Percentiles rank a stretch among this genome's conserved stretches.
Conservation (phyloP, 2,797 vertebrate genomes). For the Graptemys geographica region DNA sequence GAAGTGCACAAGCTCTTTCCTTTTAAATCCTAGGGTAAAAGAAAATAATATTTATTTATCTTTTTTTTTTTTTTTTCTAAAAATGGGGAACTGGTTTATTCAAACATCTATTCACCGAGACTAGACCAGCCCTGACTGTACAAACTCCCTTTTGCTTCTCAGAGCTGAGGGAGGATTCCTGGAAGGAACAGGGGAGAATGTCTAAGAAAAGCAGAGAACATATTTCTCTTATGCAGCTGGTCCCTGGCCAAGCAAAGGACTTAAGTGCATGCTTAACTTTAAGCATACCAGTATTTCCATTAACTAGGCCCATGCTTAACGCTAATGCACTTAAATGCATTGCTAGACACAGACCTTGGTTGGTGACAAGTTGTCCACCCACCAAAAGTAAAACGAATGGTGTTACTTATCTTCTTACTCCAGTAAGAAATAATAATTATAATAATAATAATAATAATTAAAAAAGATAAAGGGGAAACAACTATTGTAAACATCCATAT, state of each 20-base stretch:
- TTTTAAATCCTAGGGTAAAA: constrained; percentile 57
- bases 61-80: neutral
- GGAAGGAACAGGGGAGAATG: constrained; percentile 56
- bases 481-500: constrained; percentile 80
- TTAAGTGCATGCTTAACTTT: constrained; percentile 10
- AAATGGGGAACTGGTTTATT: constrained; percentile 30
- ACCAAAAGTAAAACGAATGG: constrained; percentile 36
- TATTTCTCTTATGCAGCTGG: constrained; percentile 73
- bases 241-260: constrained; percentile 59
- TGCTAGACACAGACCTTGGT: constrained; percentile 50
- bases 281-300: constrained; percentile 32
- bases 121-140: constrained; percentile 81
- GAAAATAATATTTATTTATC: constrained; percentile 15
- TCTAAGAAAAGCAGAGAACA: constrained; percentile 69
- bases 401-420: constrained; percentile 72
- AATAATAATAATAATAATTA: constrained; percentile 64
- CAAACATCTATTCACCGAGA: constrained; percentile 67
- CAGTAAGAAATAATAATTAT: constrained; percentile 75
- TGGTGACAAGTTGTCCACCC: constrained; percentile 52
- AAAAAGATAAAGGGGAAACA: constrained; percentile 70
- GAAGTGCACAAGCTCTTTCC: constrained; percentile 36
- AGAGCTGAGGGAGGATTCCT: constrained; percentile 69
- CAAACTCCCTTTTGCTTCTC: constrained; percentile 73
- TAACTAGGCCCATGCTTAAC: neutral
- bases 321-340: neutral